A percentile compares a stretch with the other conserved stretches of the same genome.
These are phyloP conservation scores for Halotydeus destructor DNA, from an alignment of 1,140 invertebrate species.

Conservation along the genomic window DNA sequence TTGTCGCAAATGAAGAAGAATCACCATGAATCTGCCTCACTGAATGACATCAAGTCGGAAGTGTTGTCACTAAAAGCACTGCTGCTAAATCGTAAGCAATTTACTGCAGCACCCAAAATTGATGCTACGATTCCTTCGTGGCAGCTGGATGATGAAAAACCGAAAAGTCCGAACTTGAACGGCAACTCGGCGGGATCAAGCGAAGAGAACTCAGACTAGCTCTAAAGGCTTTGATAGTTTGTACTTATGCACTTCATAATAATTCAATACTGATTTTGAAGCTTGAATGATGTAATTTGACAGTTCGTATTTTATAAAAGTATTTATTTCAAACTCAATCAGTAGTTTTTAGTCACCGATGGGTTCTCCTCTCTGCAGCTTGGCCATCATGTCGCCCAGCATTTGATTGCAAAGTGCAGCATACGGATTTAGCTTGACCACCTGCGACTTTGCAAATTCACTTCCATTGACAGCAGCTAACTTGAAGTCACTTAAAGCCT, in stretches of 20 bases:
- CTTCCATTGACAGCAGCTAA: conserved; percentile 49
- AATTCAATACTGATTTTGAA: background rate
- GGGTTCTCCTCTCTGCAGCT: background rate
- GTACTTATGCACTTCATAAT: too few relatives aligned
- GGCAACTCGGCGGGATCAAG: too few relatives aligned
- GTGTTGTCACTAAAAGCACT: conserved; percentile 12
- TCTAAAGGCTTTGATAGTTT: too few relatives aligned
- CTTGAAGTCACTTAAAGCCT: conserved; percentile 46
- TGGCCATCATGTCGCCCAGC: conserved; percentile 43
- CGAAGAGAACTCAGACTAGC: too few relatives aligned
- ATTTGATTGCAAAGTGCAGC: conserved; percentile 79
- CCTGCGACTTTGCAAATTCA: conserved; percentile 52
- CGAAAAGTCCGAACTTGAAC: background rate
- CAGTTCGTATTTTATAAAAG: too few relatives aligned
- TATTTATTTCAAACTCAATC: too few relatives aligned
- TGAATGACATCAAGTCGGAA: conserved; percentile 11
- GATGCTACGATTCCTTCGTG: conserved; percentile 11
- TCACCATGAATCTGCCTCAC: background rate
- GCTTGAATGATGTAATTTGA: conserved; percentile 3
- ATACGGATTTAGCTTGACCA: conserved; percentile 58
- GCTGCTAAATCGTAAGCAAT: conserved; percentile 8
- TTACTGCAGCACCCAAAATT: background rate
- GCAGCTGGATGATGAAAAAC: conserved; percentile 7
- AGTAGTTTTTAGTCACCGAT: too few relatives aligned
- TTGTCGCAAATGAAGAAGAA: background rate